Percentiles rank a stretch among this genome's conserved stretches.
These are phyloP conservation scores for Oreonectes daqikongensis DNA, from an alignment of 2,797 vertebrate species.

Conservation along the genomic window DNA sequence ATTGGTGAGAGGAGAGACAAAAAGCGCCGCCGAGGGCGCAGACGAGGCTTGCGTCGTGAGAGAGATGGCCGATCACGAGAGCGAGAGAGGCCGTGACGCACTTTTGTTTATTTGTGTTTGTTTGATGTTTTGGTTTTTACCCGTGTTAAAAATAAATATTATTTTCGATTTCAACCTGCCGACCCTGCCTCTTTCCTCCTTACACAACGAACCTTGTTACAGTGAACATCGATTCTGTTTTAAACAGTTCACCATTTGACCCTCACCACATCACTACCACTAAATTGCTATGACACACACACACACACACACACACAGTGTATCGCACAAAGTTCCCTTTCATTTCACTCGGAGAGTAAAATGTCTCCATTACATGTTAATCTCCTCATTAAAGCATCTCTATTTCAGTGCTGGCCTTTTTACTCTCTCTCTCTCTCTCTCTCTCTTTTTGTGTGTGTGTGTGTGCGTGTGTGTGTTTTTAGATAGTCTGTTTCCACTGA, in stretches of 20 bases:
- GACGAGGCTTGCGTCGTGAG: no score
- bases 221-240: no score
- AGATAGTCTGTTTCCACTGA: slow-evolving; percentile 1
- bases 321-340: slow-evolving; percentile 41
- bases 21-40: no score
- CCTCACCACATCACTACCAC: slow-evolving; percentile 41
- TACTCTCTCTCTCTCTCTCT: neutral
- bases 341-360: slow-evolving; percentile 33
- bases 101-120: no score
- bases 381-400: slow-evolving; percentile 49
- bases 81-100: no score
- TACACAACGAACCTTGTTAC: no score
- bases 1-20: no score
- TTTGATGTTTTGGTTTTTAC: no score
- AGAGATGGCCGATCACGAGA: no score
- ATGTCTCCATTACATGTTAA: slow-evolving; percentile 56
- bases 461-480: slow-evolving; percentile 11
- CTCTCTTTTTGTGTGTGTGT: neutral
- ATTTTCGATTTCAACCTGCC: no score
- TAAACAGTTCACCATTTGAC: slow-evolving; percentile 19
- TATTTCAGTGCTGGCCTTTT: slow-evolving; percentile 20
- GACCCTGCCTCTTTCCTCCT: no score
- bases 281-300: slow-evolving; percentile 34
- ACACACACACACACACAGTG: slow-evolving; percentile 24
- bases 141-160: no score